Evolutionary conservation across 2,888 invertebrate species (phyloP), one percentile per base, ranked within the genome.

Genomic region (Sinelater perroti): DNA sequence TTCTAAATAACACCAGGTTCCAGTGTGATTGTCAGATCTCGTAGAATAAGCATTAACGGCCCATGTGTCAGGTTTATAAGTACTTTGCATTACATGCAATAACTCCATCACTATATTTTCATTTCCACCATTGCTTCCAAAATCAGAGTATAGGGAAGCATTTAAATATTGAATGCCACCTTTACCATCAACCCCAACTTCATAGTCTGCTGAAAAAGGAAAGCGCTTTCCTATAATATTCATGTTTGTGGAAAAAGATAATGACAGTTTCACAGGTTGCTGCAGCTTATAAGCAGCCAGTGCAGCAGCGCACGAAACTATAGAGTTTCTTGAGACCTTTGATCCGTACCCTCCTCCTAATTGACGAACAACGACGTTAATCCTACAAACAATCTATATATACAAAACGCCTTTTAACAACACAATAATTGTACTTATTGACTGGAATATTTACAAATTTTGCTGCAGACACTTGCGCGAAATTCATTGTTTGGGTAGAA

Each of bases 321-420:
- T 78, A 7, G 79, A 76, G 3, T 83, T 75, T 3, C 91, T 82
- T 0, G 85, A 82, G 46, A 91, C 85, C 75, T 95, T 95, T 0
- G 82, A 84, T 0, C 95, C 95, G 72, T 89, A 95, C 0, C 80
- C 90, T 7, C 95, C 95, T 2, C 95, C 95, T 2, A 93, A 65
- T 31, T 93, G 85, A 4, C 86, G 82, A 0, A 91, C 88, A 35
- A 80, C 77, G 0, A 93, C 79, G 61, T 89, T 85, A n/a, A 93
- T 83, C 38, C 91, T 89, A 7, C 13, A 24, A 40, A 2, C 16
- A 35, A 35, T 3, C 3, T 6, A 16, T 1, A 14, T 3, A 14
- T 10, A 3, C 2, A 8, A 2, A 30, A 30, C 30, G 30, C 8
- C 11, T 30, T 30, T n/a, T 30, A n/a, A 30, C 24, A 24, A 24